phyloP scores from a whole-genome alignment of 2,113 vertebrate genomes.

The Burhinus bistriatus region DNA sequence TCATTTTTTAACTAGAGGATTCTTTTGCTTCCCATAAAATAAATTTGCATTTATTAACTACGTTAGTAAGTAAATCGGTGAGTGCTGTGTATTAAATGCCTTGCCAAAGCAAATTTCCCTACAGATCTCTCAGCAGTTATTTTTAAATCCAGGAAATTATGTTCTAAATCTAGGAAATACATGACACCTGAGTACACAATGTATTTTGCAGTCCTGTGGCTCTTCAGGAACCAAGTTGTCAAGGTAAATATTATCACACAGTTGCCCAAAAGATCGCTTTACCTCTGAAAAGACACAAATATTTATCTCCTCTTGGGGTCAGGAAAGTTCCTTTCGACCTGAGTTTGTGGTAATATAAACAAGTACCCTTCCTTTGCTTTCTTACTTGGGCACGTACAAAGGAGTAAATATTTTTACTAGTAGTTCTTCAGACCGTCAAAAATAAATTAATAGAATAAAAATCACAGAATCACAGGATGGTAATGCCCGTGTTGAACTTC shows the following conservation, averaged over 20 bases:
- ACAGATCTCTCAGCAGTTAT: not conserved
- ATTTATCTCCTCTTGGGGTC: not conserved
- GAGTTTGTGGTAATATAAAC: not conserved
- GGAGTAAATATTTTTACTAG: not conserved
- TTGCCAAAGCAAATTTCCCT: not conserved
- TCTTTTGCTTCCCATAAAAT: not conserved
- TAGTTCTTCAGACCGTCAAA: not conserved
- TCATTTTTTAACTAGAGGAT: not conserved
- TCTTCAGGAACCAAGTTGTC: not conserved
- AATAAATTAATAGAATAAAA: not conserved
- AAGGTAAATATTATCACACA: not conserved
- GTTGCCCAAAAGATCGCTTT: not conserved
- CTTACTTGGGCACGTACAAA: not conserved
- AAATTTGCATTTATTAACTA: not conserved
- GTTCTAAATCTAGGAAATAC: not conserved
- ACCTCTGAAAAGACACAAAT: not conserved
- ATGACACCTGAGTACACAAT: not conserved
- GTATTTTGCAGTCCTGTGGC: not conserved
- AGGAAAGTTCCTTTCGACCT: not conserved
- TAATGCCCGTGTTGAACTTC: too few relatives aligned
- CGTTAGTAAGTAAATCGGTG: not conserved
- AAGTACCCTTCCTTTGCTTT: not conserved
- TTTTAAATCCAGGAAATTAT: not conserved
- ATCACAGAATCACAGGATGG: too few relatives aligned
- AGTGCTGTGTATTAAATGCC: not conserved